Evolutionary conservation across 2,888 invertebrate genomes (phyloP).

Genomic region (Chrysolina haemoptera): DNA sequence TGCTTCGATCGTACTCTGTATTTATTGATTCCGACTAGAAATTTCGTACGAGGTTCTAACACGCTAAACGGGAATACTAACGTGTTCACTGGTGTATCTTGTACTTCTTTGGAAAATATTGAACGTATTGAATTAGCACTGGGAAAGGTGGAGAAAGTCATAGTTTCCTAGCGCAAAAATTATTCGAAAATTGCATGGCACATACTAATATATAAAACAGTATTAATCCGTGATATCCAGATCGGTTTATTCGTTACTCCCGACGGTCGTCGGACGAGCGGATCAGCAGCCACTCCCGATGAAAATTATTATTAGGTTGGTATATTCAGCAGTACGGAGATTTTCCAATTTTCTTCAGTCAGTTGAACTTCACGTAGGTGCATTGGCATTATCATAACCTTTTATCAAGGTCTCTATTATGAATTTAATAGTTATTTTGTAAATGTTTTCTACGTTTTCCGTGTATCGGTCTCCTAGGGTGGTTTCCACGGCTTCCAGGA

Average conservation of each 20-base stretch:
- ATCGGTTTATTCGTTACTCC: not conserved
- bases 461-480: conserved; percentile 92
- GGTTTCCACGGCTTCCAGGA: conserved; percentile 87
- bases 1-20: not conserved
- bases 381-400: conserved; percentile 78
- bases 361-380: conserved; percentile 61
- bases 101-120: too few relatives aligned
- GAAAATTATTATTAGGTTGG: conserved; percentile 31
- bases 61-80: not conserved
- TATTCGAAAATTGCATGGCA: too few relatives aligned
- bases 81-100: not conserved
- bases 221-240: too few relatives aligned
- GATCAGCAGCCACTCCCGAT: conserved; percentile 14
- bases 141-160: too few relatives aligned
- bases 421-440: conserved; percentile 89
- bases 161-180: too few relatives aligned
- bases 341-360: conserved; percentile 44
- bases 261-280: not conserved
- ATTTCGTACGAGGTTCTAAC: not conserved
- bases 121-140: too few relatives aligned
- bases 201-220: too few relatives aligned
- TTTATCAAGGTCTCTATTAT: conserved; percentile 87
- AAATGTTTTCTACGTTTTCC: conserved; percentile 90
- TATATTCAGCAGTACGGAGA: conserved; percentile 40
- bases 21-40: not conserved